These are phyloP conservation scores for Panthera uncia DNA, from an alignment of 2,113 vertebrate species.

Conservation along the genomic window DNA sequence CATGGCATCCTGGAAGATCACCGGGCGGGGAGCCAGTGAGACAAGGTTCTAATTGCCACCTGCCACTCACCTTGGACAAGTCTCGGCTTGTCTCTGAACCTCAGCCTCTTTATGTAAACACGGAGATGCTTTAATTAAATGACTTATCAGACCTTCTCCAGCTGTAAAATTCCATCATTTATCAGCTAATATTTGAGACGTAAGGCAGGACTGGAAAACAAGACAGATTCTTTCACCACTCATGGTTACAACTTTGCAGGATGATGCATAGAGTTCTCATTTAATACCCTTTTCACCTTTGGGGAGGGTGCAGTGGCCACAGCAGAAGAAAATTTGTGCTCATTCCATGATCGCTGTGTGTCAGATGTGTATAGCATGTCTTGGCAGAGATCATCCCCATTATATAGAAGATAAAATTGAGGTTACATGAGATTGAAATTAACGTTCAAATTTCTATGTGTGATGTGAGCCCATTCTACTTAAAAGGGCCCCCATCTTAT, in stretches of 20 bases:
- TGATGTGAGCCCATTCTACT: not conserved
- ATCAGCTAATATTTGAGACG: not conserved
- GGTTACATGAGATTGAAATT: not conserved
- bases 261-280: accelerated
- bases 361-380: not conserved
- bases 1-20: not conserved
- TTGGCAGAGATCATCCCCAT: not conserved
- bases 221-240: not conserved
- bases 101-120: not conserved
- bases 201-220: not conserved
- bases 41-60: not conserved
- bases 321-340: not conserved
- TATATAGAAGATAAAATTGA: not conserved
- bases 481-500: not conserved
- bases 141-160: not conserved
- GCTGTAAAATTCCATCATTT: not conserved
- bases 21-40: not conserved
- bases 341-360: accelerated
- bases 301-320: accelerated
- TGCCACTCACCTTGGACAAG: not conserved
- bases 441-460: not conserved
- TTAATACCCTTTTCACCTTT: not conserved
- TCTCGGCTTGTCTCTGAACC: not conserved
- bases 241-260: not conserved
- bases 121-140: not conserved